These are phyloP conservation scores for Sarcophaga caerulescens DNA, from an alignment of 2,888 invertebrate genomes.

Conservation along the genomic window DNA sequence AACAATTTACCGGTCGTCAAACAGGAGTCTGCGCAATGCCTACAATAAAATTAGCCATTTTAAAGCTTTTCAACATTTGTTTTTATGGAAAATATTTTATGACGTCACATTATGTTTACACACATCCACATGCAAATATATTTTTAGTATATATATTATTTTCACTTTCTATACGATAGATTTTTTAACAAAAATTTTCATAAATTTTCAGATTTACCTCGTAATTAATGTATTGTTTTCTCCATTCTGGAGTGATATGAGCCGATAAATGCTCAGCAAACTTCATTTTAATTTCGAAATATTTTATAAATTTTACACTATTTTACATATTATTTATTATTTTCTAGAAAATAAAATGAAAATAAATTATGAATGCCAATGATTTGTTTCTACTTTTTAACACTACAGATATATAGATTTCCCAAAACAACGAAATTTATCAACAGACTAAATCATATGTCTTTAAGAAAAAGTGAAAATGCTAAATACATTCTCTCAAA, in stretches of 20 bases:
- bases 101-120: constrained; percentile 56
- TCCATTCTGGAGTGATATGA: constrained; percentile 96
- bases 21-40: constrained; percentile 48
- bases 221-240: constrained; percentile 91
- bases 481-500: constrained; percentile 23
- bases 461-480: constrained; percentile 35
- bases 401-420: constrained; percentile 49
- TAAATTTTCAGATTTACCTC: constrained; percentile 82
- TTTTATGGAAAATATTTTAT: constrained; percentile 26
- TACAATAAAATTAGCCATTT: constrained; percentile 48
- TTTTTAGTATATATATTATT: constrained; percentile 57
- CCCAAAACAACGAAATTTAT: constrained; percentile 64
- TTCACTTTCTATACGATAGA: constrained; percentile 69
- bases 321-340: constrained; percentile 50
- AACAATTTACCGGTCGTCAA: constrained; percentile 1
- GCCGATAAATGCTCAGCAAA: constrained; percentile 94
- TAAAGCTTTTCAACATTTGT: constrained; percentile 51
- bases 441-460: constrained; percentile 48
- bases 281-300: constrained; percentile 85
- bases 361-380: constrained; percentile 31
- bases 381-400: constrained; percentile 34
- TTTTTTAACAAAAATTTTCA: constrained; percentile 30
- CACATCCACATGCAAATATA: constrained; percentile 24
- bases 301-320: constrained; percentile 22
- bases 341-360: constrained; percentile 12